Evolutionary conservation across 2,113 vertebrate genomes (phyloP).

Genomic region (Vidua chalybeata): DNA sequence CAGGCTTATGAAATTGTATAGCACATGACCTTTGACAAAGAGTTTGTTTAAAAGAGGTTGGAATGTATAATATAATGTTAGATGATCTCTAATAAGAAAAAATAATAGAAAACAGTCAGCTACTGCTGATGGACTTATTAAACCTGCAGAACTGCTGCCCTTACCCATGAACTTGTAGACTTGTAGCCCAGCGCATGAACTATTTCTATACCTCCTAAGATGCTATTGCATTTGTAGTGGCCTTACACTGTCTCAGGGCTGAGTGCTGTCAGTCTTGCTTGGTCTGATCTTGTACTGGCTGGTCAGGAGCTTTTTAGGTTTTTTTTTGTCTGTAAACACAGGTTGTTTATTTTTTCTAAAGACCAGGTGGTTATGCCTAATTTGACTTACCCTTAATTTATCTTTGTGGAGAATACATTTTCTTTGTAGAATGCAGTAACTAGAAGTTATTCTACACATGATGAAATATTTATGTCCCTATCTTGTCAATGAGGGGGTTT

Average conservation of each 20-base stretch:
- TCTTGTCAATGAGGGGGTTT: neutral
- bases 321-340: neutral
- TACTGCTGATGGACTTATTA: neutral
- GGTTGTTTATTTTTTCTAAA: neutral
- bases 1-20: neutral
- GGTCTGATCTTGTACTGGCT: neutral
- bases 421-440: neutral
- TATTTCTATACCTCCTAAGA: neutral
- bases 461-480: neutral
- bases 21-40: neutral
- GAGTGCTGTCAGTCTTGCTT: neutral
- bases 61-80: neutral
- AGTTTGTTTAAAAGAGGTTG: neutral
- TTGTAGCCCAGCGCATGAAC: neutral
- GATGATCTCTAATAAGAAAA: neutral
- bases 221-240: neutral
- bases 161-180: neutral
- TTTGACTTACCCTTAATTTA: neutral
- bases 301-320: neutral
- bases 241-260: neutral
- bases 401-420: neutral
- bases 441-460: neutral
- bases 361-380: neutral
- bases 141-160: neutral
- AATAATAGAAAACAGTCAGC: neutral